Evolutionary conservation across 1,140 invertebrate genomes (phyloP).

Genomic region (Calliphora vicina): DNA sequence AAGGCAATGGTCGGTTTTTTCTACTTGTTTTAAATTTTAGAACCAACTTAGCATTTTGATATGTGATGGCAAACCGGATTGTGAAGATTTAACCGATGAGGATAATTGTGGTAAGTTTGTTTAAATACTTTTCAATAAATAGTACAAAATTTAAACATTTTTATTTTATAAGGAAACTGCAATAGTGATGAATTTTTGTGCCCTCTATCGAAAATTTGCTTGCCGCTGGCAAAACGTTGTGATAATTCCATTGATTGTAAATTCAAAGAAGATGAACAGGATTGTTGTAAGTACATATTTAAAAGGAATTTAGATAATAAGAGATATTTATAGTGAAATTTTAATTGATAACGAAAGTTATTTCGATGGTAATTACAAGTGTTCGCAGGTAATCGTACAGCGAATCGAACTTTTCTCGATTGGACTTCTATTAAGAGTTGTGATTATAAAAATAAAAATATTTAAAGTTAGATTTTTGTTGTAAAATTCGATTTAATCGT

Average conservation of each 20-base stretch:
- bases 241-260: constrained; percentile 70
- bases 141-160: too few relatives aligned
- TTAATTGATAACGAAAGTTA: too few relatives aligned
- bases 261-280: constrained; percentile 75
- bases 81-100: constrained; percentile 79
- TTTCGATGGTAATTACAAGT: too few relatives aligned
- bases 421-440: too few relatives aligned
- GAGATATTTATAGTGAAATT: not conserved
- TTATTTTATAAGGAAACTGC: constrained; percentile 44
- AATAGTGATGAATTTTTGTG: constrained; percentile 50
- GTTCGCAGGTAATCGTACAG: too few relatives aligned
- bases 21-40: not conserved
- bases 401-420: too few relatives aligned
- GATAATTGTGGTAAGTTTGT: constrained; percentile 69
- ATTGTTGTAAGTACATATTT: constrained; percentile 72
- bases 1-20: too few relatives aligned
- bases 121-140: not conserved
- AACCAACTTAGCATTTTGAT: constrained; percentile 61
- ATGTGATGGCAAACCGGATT: constrained; percentile 83
- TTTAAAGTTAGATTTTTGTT: too few relatives aligned
- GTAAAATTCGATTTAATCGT: too few relatives aligned
- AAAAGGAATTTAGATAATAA: not conserved
- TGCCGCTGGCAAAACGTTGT: constrained; percentile 69
- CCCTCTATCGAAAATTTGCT: constrained; percentile 65
- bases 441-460: too few relatives aligned